A percentile compares a stretch with the other conserved stretches of the same genome.
These are phyloP conservation scores for Rallus limicola DNA, from an alignment of 2,113 vertebrate genomes.

Conservation along the genomic window DNA sequence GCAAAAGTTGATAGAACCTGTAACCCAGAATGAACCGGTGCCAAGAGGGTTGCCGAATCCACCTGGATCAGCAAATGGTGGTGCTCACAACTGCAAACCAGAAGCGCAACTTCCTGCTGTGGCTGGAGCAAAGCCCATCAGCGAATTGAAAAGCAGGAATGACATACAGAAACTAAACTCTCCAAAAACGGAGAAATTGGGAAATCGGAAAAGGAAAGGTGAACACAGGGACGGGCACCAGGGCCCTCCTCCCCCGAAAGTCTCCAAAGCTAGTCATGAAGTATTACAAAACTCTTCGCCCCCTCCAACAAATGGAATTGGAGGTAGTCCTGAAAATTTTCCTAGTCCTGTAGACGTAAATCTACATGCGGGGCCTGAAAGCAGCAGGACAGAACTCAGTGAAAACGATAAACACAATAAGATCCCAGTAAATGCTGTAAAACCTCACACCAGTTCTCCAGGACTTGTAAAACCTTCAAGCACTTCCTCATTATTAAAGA, in stretches of 20 bases:
- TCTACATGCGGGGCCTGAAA: slow-evolving; percentile 72
- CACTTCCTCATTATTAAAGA: slow-evolving; percentile 83
- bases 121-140: slow-evolving; percentile 76
- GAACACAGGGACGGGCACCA: slow-evolving; percentile 82
- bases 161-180: slow-evolving; percentile 92
- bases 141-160: slow-evolving; percentile 88
- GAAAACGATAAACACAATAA: slow-evolving; percentile 90
- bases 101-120: slow-evolving; percentile 79
- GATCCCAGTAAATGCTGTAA: slow-evolving; percentile 87
- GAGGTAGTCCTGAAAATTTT: slow-evolving; percentile 80
- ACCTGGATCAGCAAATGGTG: slow-evolving; percentile 86
- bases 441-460: slow-evolving; percentile 86
- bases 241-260: slow-evolving; percentile 78
- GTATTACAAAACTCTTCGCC: slow-evolving; percentile 81
- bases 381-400: slow-evolving; percentile 80
- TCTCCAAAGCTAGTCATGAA: slow-evolving; percentile 83
- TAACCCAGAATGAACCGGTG: slow-evolving; percentile 75
- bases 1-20: slow-evolving; percentile 91
- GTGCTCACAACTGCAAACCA: slow-evolving; percentile 79
- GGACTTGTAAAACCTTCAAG: slow-evolving; percentile 81
- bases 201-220: slow-evolving; percentile 84
- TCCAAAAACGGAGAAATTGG: slow-evolving; percentile 86
- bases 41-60: slow-evolving; percentile 77
- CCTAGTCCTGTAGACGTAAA: slow-evolving; percentile 81
- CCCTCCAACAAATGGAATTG: slow-evolving; percentile 80